Evolutionary conservation across 2,797 vertebrate genomes (phyloP), one percentile per base, ranked within the genome.

Genomic region (Pangasius macronema): DNA sequence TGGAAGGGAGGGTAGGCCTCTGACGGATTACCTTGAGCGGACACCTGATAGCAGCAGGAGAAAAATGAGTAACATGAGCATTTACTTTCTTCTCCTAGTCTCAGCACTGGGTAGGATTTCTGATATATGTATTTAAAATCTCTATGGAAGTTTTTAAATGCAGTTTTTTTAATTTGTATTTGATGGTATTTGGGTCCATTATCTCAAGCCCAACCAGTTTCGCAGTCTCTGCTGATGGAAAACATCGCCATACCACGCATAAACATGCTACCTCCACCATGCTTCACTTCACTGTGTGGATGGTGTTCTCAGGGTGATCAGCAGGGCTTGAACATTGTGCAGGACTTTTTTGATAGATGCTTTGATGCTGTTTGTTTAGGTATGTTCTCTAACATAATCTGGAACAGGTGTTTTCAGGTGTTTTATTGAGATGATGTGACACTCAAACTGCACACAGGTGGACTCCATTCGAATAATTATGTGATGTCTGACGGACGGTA

Each of bases 1-100:
- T 97, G 98, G 95, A 99, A 99, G 10, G 98, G 97, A 92, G 98
- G 98, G 95, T 99, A 99, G 90, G 97, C 96, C 93, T 99, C 99
- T 95, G 98, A 93, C 91, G 97, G 96, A 95, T 97, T 95, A 86
- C 97, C 97, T 96, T 98, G 98, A 94, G 97, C 95, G 33, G 98
- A 96, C 90, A 99, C 95, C 98, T 99, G 93, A 20, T 33, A 88
- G 39, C 83, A 70, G 10, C 39, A 8, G 83, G 82, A 63, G 39
- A 72, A 61, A 46, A 33, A 76, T 27, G 51, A 75, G 53, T 9
- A 83, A 70, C 22, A 24, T 24, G 16, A 83, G 27, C 63, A 83
- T 55, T 68, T 83, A 27, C 20, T 53, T 83, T 16, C 53, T 53
- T 68, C 63, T 51, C 11, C n/a, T 33, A 51, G n/a, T 67, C 61